These are phyloP conservation scores for Bradypodion pumilum DNA, from an alignment of 2,797 vertebrate genomes.

Conservation along the genomic window DNA sequence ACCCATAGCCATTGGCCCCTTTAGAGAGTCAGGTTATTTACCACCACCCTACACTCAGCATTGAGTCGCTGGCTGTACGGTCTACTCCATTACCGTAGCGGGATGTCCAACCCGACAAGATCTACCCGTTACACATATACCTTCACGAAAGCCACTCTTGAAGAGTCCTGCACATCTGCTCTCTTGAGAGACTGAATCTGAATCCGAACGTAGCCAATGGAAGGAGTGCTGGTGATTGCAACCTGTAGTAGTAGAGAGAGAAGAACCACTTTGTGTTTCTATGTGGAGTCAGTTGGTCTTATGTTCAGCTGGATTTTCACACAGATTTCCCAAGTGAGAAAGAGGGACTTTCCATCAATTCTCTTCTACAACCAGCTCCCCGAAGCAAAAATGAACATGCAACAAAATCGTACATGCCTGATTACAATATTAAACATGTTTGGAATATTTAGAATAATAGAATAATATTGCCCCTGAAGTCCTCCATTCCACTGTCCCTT, in stretches of 20 bases:
- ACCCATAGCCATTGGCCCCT: no score
- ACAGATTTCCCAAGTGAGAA: neutral
- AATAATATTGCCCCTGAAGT: no score
- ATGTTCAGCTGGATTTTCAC: neutral
- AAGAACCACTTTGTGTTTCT: neutral
- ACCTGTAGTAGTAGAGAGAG: constrained; percentile 55
- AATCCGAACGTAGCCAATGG: constrained; percentile 45
- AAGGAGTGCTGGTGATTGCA: constrained; percentile 64
- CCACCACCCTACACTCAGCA: no score
- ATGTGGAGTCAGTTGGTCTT: neutral
- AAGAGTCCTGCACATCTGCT: constrained; percentile 41
- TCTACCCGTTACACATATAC: constrained; percentile 45
- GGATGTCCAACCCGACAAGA: no score
- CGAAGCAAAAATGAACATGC: neutral
- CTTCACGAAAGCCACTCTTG: constrained; percentile 65
- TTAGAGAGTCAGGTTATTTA: no score
- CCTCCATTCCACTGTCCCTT: neutral
- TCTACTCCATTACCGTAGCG: no score
- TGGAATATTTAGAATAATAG: no score
- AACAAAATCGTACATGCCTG: neutral
- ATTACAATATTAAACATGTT: neutral
- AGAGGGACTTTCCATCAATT: no score
- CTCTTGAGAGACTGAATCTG: constrained; percentile 63
- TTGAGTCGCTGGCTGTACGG: no score
- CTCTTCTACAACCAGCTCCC: no score